These are phyloP conservation scores for Lagocephalus sceleratus DNA, from an alignment of 2,797 vertebrate species.

Conservation along the genomic window DNA sequence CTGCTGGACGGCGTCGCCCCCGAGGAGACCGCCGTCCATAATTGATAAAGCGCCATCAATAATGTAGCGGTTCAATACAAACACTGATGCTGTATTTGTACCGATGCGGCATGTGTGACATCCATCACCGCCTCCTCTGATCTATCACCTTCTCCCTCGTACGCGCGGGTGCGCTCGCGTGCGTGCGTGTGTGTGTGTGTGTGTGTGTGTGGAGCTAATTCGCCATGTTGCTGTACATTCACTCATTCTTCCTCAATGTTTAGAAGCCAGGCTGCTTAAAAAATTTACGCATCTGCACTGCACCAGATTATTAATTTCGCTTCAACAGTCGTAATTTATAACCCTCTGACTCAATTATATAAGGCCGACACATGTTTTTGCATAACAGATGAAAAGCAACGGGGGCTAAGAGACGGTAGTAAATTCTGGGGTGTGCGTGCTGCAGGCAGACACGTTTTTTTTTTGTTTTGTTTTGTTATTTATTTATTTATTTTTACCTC, in stretches of 20 bases:
- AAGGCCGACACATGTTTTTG: conserved; percentile 55
- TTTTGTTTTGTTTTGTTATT: no score
- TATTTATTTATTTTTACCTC: no score
- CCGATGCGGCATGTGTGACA: conserved; percentile 48
- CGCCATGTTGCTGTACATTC: conserved; percentile 54
- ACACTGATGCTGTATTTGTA: conserved; percentile 64
- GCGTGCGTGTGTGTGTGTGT: conserved; percentile 15
- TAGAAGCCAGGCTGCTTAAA: conserved; percentile 63
- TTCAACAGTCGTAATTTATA: conserved; percentile 64
- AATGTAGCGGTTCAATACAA: conserved; percentile 74
- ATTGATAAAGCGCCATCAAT: conserved; percentile 69
- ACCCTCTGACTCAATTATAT: conserved; percentile 58
- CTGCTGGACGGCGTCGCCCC: conserved; percentile 55
- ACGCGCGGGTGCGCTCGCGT: not conserved
- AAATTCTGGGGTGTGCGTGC: conserved; percentile 40
- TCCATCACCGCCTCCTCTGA: conserved; percentile 52
- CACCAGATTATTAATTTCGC: conserved; percentile 72
- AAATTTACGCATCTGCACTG: conserved; percentile 76
- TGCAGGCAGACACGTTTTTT: conserved; percentile 30
- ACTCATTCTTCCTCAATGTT: conserved; percentile 48
- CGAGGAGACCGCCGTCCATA: conserved; percentile 63
- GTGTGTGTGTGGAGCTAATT: conserved; percentile 34
- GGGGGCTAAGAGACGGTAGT: conserved; percentile 27
- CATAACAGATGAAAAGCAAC: conserved; percentile 43
- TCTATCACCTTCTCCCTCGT: conserved; percentile 35